Percentiles rank a stretch among this genome's conserved stretches.
Evolutionary conservation across 92 coral and sea anemone genomes (phyloP).

Genomic region (Bergia puertoricense): DNA sequence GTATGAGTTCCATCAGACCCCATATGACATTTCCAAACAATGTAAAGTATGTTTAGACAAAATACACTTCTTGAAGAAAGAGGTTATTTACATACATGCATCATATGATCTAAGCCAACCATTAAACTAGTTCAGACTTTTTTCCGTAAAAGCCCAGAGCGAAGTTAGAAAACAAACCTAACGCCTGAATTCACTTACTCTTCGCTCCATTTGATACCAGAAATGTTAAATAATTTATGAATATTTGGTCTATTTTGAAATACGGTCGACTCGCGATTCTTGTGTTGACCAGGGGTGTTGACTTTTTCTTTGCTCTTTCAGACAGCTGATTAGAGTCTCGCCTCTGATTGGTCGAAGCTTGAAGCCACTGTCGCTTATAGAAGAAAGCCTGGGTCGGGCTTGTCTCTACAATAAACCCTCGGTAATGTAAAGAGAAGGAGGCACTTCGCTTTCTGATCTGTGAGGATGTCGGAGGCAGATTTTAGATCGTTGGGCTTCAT

Average conservation of each 20-base stretch:
- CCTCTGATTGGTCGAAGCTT: slow-evolving; percentile 22
- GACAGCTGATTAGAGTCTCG: not conserved
- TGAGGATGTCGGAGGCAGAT: slow-evolving; percentile 60
- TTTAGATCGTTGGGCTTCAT: slow-evolving; percentile 69
- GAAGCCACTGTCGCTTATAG: not conserved
- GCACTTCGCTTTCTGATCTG: not conserved
- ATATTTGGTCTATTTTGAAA: slow-evolving; percentile 1
- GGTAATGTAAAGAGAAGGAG: not conserved
- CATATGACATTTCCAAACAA: slow-evolving; percentile 3
- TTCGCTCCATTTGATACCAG: not conserved
- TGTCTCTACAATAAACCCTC: not conserved
- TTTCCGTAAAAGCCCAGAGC: not conserved
- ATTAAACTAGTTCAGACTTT: no score
- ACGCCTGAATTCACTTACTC: not conserved
- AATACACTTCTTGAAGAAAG: slow-evolving; percentile 1
- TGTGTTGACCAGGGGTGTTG: not conserved
- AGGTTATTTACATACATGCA: not conserved
- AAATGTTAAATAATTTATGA: slow-evolving; percentile 12
- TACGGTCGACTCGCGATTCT: not conserved
- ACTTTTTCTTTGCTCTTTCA: not conserved
- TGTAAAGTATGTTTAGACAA: slow-evolving; percentile 13
- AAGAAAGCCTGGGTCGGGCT: slow-evolving; percentile 29
- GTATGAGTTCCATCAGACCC: not conserved
- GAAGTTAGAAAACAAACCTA: not conserved
- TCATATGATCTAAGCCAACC: not conserved